Conservation (phyloP, 1,140 invertebrate species). For the Drosophila obscura region DNA sequence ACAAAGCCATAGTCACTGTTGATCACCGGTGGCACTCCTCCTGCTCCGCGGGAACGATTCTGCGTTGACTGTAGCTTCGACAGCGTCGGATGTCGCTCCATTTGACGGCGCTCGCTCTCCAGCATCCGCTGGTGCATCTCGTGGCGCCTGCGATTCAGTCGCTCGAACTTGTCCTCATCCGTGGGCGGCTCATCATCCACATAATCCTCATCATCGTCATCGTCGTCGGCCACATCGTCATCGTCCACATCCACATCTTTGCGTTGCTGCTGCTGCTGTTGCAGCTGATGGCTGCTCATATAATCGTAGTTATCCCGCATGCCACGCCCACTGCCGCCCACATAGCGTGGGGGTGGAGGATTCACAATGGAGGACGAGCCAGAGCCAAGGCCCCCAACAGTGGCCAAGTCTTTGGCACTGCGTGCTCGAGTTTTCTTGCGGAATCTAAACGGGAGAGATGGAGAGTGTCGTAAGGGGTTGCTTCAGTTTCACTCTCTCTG, state of each 20-base stretch:
- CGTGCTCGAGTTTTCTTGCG: conserved; percentile 77
- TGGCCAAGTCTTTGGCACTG: conserved; percentile 68
- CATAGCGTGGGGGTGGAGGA: conserved; percentile 38
- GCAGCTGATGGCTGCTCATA: conserved; percentile 49
- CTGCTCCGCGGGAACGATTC: conserved; percentile 45
- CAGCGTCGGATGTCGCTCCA: conserved; percentile 59
- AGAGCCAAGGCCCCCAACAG: conserved; percentile 16
- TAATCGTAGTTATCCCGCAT: conserved; percentile 78
- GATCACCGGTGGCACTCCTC: conserved; percentile 11
- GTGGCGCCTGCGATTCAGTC: conserved; percentile 73
- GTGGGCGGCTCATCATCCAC: conserved; percentile 76
- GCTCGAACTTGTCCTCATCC: conserved; percentile 82
- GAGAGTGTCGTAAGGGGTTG: not conserved
- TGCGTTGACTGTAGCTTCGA: conserved; percentile 57
- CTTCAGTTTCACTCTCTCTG: not conserved
- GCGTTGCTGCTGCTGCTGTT: conserved; percentile 12
- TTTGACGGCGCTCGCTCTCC: conserved; percentile 71
- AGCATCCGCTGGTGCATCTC: conserved; percentile 83
- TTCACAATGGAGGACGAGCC: conserved; percentile 4
- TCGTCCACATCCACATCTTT: conserved; percentile 52
- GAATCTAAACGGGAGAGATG: conserved; percentile 51
- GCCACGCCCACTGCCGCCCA: conserved; percentile 46
- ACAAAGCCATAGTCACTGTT: conserved; percentile 79
- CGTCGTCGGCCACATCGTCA: conserved; percentile 53
- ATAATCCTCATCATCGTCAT: conserved; percentile 79